A percentile compares a stretch with the other conserved stretches of the same genome.
These are phyloP conservation scores for Strigops habroptila DNA, from an alignment of 2,113 vertebrate species.

Conservation along the genomic window DNA sequence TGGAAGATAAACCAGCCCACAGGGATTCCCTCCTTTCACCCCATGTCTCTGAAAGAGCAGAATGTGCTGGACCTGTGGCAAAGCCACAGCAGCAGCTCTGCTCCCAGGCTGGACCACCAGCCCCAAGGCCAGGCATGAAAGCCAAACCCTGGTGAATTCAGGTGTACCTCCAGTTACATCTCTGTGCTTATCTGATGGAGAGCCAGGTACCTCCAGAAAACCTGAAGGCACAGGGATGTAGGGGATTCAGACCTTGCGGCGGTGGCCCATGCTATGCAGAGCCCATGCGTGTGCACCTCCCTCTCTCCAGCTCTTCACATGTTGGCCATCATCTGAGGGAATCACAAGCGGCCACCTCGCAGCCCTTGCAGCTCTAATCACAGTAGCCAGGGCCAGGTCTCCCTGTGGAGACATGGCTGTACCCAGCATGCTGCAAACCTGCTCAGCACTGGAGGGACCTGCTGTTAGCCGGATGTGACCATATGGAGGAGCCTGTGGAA, in stretches of 20 bases:
- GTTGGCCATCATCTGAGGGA: not conserved
- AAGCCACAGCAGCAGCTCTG: not conserved
- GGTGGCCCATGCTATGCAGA: not conserved
- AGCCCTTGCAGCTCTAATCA: not conserved
- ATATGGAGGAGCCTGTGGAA: not conserved
- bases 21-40: not conserved
- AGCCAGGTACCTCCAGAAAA: not conserved
- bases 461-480: not conserved
- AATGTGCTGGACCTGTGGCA: not conserved
- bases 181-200: not conserved
- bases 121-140: not conserved
- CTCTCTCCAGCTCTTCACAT: not conserved
- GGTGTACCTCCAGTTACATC: not conserved
- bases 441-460: not conserved
- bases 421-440: not conserved
- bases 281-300: fast-evolving
- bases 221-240: not conserved
- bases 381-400: not conserved
- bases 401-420: not conserved
- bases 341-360: not conserved
- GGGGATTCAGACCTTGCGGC: not conserved
- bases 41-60: not conserved
- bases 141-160: not conserved
- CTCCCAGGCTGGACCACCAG: not conserved
- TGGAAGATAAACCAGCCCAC: not conserved